Evolutionary conservation across 2,888 invertebrate genomes (phyloP).

Genomic region (Lasioglossum figueresi): DNA sequence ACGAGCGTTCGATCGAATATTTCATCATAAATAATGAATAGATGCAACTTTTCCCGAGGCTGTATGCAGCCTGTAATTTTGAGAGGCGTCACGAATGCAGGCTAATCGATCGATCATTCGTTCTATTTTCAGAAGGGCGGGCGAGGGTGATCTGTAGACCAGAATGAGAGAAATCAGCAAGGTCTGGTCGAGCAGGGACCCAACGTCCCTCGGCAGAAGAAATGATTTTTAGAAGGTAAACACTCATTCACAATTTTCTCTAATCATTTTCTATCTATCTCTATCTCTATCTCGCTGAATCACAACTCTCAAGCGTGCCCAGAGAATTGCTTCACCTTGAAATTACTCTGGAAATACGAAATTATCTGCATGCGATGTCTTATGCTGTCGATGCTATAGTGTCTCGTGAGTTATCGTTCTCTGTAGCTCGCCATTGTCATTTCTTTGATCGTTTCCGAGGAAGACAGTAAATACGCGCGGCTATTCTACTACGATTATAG

Average conservation of each 20-base stretch:
- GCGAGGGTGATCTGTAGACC: constrained; percentile 59
- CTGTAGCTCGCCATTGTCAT: neutral
- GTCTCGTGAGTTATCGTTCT: neutral
- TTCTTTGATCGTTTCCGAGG: neutral
- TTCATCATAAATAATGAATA: neutral
- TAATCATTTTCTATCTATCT: neutral
- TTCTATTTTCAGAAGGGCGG: constrained; percentile 68
- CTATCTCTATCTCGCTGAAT: neutral
- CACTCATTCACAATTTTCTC: neutral
- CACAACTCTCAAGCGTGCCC: constrained; percentile 54
- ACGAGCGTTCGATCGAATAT: too few species aligned
- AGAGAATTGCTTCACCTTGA: constrained; percentile 57
- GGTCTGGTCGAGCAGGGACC: constrained; percentile 77
- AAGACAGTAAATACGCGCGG: neutral
- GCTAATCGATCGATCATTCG: neutral
- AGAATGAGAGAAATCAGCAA: constrained; percentile 78
- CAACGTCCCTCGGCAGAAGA: constrained; percentile 80
- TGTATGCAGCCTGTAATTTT: neutral
- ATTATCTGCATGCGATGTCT: constrained; percentile 54
- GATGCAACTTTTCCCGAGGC: neutral
- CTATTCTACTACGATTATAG: neutral
- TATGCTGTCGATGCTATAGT: neutral
- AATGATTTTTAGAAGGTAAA: constrained; percentile 83
- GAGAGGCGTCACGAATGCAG: neutral
- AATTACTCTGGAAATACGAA: constrained; percentile 64